Base-by-base conservation (phyloP, 2,113 vertebrate species). In the Gadus chalcogrammus region DNA sequence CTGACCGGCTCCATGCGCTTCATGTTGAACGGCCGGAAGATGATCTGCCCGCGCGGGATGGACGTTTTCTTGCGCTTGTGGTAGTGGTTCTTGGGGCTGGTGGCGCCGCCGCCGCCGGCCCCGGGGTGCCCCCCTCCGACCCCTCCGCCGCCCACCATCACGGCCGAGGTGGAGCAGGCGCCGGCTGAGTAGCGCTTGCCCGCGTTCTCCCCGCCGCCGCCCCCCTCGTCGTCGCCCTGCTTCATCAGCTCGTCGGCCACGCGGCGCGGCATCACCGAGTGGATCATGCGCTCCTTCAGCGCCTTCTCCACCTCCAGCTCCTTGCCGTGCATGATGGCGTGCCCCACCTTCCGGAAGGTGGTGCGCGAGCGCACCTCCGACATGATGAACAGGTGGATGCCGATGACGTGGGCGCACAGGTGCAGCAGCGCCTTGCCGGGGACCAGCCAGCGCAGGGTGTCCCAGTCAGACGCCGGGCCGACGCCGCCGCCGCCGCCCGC, bases 11-110 rank as follows among this genome's bases (percentile, higher is more conserved):
- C 96, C 75, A 99, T 99, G 74, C 97, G 94, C 85, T 96, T 97
- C 97, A 99, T 99, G 84, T 99, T 99, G 83, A 99, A 99, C 0
- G 96, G 97, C 59, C 97, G 92, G 83, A 99, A 99, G 76, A 97
- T 92, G 4, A 98, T 95, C 64, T 98, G 95, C 7, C 91, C 94
- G 5, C 96, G 94, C 60, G 96, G 97, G 18, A 98, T 96, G 42
- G 97, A 99, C 31, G 94, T 94, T 82, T 99, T 98, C 85, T 99
- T 99, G 83, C 96, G 95, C 80, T 94, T 94, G 84, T 90, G 87
- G 73, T 90, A 76, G 86, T 79, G 84, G 68, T 89, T 96, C 84
- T 96, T 98, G 74, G 95, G 92, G 85, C 94, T 95, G 56, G 81
- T 53, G 13, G 76, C 64, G 56, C 64, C 76, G 20, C 20, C 20